Base-by-base conservation (phyloP, 2,113 vertebrate genomes). In the Ictalurus furcatus region DNA sequence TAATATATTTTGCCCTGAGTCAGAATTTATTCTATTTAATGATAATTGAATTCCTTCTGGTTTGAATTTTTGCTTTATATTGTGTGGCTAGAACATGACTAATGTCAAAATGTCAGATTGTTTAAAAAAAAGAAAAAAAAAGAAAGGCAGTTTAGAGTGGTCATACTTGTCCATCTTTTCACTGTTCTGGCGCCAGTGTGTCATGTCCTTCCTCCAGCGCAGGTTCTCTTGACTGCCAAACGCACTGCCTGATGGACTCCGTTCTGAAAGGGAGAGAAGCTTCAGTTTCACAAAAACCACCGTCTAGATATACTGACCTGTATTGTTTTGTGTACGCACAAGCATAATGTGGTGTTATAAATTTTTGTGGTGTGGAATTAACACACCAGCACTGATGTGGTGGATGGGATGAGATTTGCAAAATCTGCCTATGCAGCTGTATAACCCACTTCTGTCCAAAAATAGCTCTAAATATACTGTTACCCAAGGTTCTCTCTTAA, bases 141-240 rank as follows among this genome's bases (percentile, higher is more conserved):
- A 56, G n/a, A 23, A 54, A 12, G 3, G 61, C 30, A 48, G 74
- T 19, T 28, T 28, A 40, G 84, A 25, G 59, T 44, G 4, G 76
- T 90, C 97, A 89, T 98, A 99, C 98, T 99, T 99, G 96, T 99
- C 98, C 93, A 99, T 96, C 90, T 97, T 98, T 91, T 99, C 98
- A 0, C 97, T 99, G 95, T 99, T 99, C 88, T 99, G 98, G 58
- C 98, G 96, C 98, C 98, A 99, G 91, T 99, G 98, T 80, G 98
- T 99, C 98, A 99, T 99, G 93, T 99, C 98, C 91, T 99, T 99
- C 91, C 98, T 97, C 98, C 98, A 99, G 17, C 98, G 94, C 92
- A 99, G 95, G 89, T 99, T 99, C 93, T 99, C 98, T 89, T 99
- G 98, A 91, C 98, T 99, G 91, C 98, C 98, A 94, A 99, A 99